Percentiles rank a stretch among this genome's conserved stretches.
These are phyloP conservation scores for Virgularia gustaviana DNA, from an alignment of 92 coral and sea anemone species.

Conservation along the genomic window DNA sequence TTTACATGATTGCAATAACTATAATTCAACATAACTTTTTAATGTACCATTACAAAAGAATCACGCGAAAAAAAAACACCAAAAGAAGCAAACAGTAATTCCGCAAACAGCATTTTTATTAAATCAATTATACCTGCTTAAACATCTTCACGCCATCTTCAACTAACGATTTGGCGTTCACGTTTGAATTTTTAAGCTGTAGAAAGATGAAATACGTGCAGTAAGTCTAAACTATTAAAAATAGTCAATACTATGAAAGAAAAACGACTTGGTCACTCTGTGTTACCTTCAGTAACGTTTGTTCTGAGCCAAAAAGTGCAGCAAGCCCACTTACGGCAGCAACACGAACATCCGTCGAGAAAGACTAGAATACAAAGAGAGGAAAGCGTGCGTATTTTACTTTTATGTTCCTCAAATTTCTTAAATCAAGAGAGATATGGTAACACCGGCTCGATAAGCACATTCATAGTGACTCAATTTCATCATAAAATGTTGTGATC, in stretches of 20 bases:
- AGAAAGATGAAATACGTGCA: background rate
- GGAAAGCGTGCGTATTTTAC: background rate
- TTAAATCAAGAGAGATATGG: background rate
- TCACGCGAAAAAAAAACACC: too few species aligned
- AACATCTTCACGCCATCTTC: slow-evolving; percentile 38
- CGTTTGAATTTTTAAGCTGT: slow-evolving; percentile 10
- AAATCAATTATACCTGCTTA: slow-evolving; percentile 32
- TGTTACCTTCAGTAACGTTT: slow-evolving; percentile 60
- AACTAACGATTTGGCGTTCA: slow-evolving; percentile 9
- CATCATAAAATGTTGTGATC: too few species aligned
- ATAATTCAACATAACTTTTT: too few species aligned
- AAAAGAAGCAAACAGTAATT: too few species aligned
- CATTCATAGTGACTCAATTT: background rate
- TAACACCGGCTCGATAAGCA: background rate
- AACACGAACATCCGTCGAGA: slow-evolving; percentile 55
- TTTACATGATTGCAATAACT: slow-evolving; percentile 60
- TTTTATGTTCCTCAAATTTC: background rate
- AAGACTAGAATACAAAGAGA: slow-evolving; percentile 43
- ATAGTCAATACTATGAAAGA: background rate
- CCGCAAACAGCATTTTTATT: too few species aligned
- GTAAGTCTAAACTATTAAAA: background rate
- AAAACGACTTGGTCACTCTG: background rate
- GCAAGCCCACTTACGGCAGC: slow-evolving; percentile 78
- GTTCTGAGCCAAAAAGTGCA: slow-evolving; percentile 77
- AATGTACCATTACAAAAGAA: too few species aligned